Conservation (phyloP, 2,113 vertebrate genomes). For the Caracal caracal region DNA sequence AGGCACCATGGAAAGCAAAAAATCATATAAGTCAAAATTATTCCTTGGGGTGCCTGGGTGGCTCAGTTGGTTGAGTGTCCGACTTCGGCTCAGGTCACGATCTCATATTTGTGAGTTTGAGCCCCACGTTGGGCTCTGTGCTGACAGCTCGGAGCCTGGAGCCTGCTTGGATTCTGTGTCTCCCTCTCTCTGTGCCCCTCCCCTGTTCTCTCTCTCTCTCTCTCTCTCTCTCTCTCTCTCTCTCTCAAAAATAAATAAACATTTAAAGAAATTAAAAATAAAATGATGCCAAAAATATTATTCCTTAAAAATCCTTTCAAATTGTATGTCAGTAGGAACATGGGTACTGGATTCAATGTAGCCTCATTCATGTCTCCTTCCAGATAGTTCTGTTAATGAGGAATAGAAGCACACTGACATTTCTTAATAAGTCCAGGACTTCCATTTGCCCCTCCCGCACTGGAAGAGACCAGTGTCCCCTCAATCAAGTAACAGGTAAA, state of each 20-base stretch:
- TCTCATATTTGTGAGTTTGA: too few species aligned
- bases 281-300: not conserved
- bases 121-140: too few species aligned
- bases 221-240: too few species aligned
- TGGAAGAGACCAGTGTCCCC: not conserved
- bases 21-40: constrained; percentile 28
- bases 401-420: not conserved
- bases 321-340: not conserved
- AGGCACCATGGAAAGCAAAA: constrained; percentile 23
- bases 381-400: not conserved
- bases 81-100: too few species aligned
- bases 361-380: not conserved
- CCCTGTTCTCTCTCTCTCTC: too few species aligned
- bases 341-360: not conserved
- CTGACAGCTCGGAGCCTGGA: too few species aligned
- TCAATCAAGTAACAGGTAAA: not conserved
- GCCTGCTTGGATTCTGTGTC: too few species aligned
- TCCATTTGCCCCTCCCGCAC: not conserved
- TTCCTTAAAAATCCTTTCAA: constrained; percentile 42
- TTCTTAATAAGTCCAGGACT: not conserved
- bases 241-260: too few species aligned
- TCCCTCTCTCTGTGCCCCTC: too few species aligned
- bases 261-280: too few species aligned
- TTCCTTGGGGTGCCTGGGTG: not conserved
- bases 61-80: too few species aligned